Evolutionary conservation across 2,888 invertebrate species (phyloP), one percentile per base, ranked within the genome.

Genomic region (Eucriotettix oculatus): DNA sequence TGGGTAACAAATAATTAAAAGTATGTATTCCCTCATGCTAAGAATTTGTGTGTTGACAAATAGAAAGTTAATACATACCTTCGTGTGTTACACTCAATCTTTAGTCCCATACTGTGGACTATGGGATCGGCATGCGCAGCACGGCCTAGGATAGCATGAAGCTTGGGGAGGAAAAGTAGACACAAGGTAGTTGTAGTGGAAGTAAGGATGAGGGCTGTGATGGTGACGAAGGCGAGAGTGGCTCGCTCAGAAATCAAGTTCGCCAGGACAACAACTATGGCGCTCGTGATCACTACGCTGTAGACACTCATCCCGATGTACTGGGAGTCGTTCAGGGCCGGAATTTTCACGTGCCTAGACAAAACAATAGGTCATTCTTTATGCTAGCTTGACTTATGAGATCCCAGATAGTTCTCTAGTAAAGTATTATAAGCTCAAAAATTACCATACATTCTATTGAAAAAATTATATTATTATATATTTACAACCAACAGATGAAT

Each of bases 281-380:
- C 84, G 66, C 90, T 90, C 56, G 88, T 89, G 64, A 94, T 88
- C 57, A 94, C 91, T 0, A 92, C 92, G 58, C 86, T 90, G 71
- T 95, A 94, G 0, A 94, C 93, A 67, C 90, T 92, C 72, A 94
- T 86, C 12, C 90, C 94, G 66, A 95, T 94, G 73, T 93, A 92
- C 71, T 92, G 90, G 9, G 93, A 93, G 75, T 95, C 94, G 74
- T 94, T 94, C 41, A 95, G 75, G 0, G 90, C 91, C 14, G 91
- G 87, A 67, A 94, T 90, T 75, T 93, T 92, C 40, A 95, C 91
- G 72, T 89, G 86, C 58, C 90, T 78, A 68, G 10, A 66, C 14
- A n/a, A n/a, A 48, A 66, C 58, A 58, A 58, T 17, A 42, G 2
- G 29, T 29, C 29, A 29, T 29, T 29, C 7, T 29, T 29, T 2